Evolutionary conservation across 2,113 vertebrate genomes (phyloP).

Genomic region (Urocitellus parryii): DNA sequence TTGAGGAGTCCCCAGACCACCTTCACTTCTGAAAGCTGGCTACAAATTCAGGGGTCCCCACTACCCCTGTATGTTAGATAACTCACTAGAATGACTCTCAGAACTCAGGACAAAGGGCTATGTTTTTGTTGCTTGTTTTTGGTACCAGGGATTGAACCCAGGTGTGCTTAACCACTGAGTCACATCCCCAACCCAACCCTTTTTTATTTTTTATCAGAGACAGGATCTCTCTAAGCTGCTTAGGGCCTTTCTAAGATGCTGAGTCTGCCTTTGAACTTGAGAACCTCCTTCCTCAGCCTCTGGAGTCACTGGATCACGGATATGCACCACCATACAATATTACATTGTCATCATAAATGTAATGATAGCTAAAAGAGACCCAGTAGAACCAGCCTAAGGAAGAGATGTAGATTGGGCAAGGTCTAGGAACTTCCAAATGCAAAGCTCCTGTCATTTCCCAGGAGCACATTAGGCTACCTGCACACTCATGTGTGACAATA

Average conservation of each 20-base stretch:
- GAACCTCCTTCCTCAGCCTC: too few relatives aligned
- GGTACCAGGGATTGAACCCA: too few relatives aligned
- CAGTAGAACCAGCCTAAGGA: not conserved
- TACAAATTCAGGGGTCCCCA: not conserved
- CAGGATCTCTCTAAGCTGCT: too few relatives aligned
- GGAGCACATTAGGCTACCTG: not conserved
- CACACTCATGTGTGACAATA: not conserved
- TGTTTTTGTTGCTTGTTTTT: not conserved
- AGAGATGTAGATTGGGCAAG: not conserved
- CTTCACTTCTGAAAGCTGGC: not conserved
- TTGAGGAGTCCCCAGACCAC: not conserved
- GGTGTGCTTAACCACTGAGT: too few relatives aligned
- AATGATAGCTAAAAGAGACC: not conserved
- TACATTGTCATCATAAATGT: not conserved
- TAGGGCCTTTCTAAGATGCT: too few relatives aligned
- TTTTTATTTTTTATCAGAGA: too few relatives aligned
- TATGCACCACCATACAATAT: too few relatives aligned
- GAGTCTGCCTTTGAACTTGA: too few relatives aligned
- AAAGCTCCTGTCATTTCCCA: not conserved
- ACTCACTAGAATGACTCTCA: not conserved
- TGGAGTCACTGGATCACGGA: too few relatives aligned
- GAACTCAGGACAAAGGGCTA: not conserved
- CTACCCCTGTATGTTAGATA: not conserved
- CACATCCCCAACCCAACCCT: too few relatives aligned
- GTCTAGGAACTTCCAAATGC: not conserved